phyloP scores from a whole-genome alignment of 2,113 vertebrate species.

The Ctenodactylus gundi region DNA sequence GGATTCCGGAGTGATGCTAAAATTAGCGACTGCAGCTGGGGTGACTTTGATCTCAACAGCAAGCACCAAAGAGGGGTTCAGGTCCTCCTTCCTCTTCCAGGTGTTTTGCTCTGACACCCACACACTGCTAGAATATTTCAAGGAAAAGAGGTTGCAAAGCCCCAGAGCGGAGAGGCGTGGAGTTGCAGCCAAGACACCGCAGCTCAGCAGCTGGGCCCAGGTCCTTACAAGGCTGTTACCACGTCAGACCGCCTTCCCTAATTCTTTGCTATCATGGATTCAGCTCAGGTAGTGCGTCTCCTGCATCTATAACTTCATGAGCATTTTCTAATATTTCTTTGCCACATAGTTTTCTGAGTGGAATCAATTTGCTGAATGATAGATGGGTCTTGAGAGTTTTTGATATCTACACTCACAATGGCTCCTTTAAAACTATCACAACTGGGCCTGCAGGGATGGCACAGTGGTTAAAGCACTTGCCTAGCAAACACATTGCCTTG shows the following conservation, averaged over 20 bases:
- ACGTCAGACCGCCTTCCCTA: not conserved
- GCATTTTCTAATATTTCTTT: not conserved
- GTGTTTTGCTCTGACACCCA: not conserved
- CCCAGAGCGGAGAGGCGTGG: not conserved
- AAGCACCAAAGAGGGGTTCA: not conserved
- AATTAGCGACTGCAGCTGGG: rapidly evolving
- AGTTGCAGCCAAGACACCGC: not conserved
- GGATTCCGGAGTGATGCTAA: too few species aligned
- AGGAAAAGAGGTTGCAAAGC: not conserved
- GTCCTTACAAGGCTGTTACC: too few species aligned
- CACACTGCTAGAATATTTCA: not conserved
- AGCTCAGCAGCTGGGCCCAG: rapidly evolving
- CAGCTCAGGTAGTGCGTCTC: not conserved
- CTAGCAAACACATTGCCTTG: too few species aligned
- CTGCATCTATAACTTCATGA: not conserved
- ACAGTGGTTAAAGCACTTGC: too few species aligned
- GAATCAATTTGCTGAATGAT: not conserved
- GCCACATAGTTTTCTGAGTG: not conserved
- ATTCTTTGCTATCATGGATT: not conserved
- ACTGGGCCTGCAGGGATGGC: too few species aligned
- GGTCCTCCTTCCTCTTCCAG: not conserved
- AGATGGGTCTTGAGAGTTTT: not conserved
- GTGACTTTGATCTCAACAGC: not conserved
- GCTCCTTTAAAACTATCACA: not conserved
- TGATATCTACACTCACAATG: not conserved